Percentiles rank a stretch among this genome's conserved stretches.
These are phyloP conservation scores for Drymodes brunneopygia DNA, from an alignment of 2,113 vertebrate genomes.

Conservation along the genomic window DNA sequence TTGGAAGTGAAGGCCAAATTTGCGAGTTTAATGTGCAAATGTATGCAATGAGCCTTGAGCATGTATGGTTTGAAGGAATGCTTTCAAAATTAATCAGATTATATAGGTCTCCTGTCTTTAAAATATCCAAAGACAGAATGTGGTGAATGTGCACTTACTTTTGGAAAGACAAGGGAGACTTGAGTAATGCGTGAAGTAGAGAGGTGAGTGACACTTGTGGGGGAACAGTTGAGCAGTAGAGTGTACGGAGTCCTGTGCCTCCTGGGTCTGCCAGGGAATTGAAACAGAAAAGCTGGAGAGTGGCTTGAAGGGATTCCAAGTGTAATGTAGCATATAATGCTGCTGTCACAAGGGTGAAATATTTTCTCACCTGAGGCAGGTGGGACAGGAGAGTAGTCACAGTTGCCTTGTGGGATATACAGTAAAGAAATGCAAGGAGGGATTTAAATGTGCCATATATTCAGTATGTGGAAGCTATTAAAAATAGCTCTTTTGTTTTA, in stretches of 20 bases:
- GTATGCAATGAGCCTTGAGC: not conserved
- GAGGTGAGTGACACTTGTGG: fast-evolving
- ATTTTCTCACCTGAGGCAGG: not conserved
- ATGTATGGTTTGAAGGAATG: not conserved
- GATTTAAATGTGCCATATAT: not conserved
- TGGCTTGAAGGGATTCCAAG: not conserved
- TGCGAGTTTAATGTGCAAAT: not conserved
- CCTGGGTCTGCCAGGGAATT: not conserved
- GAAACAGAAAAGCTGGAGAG: not conserved
- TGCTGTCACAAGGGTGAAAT: not conserved
- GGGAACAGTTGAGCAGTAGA: fast-evolving
- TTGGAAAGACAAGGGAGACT: not conserved
- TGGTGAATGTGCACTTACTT: not conserved
- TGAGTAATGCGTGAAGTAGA: not conserved
- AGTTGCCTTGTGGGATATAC: not conserved
- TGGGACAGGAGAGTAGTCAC: not conserved
- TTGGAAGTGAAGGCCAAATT: not conserved
- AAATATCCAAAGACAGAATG: not conserved
- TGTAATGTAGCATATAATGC: not conserved
- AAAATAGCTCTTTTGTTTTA: not conserved
- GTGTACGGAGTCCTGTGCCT: fast-evolving
- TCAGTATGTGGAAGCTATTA: not conserved
- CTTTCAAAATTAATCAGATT: not conserved
- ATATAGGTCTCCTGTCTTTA: not conserved
- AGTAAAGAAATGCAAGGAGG: not conserved